Percentiles rank a stretch among this genome's conserved stretches.
phyloP scores from a whole-genome alignment of 37 sponge, comb jelly and placozoan genomes.

The Hormiphora californensis region DNA sequence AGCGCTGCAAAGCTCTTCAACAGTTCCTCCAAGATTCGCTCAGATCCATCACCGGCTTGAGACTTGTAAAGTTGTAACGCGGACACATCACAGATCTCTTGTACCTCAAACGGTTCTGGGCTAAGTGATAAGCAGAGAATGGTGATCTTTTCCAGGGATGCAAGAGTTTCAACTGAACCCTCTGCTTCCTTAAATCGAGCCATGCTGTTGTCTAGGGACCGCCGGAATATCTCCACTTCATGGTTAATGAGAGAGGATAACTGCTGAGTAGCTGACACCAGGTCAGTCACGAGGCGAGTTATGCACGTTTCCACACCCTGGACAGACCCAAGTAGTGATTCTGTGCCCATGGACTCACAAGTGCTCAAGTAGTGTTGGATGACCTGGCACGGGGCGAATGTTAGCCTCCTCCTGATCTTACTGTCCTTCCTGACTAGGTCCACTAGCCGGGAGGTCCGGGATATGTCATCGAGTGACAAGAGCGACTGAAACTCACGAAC shows the following conservation, averaged over 20 bases:
- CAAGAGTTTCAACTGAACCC: background rate
- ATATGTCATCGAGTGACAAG: background rate
- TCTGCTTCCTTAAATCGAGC: background rate
- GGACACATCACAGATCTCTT: too few relatives aligned
- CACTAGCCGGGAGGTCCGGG: background rate
- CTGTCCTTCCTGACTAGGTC: background rate
- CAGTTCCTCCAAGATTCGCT: too few relatives aligned
- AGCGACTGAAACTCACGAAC: background rate
- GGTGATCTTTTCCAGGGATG: background rate
- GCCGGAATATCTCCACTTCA: background rate
- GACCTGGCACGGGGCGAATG: background rate
- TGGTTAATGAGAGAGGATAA: background rate
- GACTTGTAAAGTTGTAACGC: too few relatives aligned
- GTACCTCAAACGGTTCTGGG: too few relatives aligned
- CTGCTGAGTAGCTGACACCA: background rate
- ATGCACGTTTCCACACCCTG: conserved; percentile 16
- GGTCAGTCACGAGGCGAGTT: background rate
- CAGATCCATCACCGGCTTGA: too few relatives aligned
- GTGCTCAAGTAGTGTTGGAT: background rate
- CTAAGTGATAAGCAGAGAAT: too few relatives aligned
- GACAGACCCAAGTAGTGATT: background rate
- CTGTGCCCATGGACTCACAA: background rate
- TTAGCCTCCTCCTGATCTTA: background rate
- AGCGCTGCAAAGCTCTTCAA: too few relatives aligned
- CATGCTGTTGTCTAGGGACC: background rate